Conservation (phyloP, 2,113 vertebrate species). For the Prochilodus magdalenae region DNA sequence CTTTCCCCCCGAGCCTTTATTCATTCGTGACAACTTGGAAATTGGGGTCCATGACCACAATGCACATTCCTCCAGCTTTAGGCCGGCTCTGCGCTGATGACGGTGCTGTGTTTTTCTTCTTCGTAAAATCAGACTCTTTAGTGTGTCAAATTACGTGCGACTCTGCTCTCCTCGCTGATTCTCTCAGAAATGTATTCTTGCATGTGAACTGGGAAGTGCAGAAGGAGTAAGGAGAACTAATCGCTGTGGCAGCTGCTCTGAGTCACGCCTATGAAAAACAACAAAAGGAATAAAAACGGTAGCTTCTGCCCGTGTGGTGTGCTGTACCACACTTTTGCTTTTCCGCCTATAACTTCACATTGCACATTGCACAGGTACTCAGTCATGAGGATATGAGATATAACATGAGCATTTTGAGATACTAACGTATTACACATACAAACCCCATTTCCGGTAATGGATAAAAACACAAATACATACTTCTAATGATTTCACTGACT, state of each 20-base stretch:
- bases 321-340: not conserved
- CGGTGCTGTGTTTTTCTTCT: not conserved
- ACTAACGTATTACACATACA: too few relatives aligned
- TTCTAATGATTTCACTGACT: too few relatives aligned
- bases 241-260: slow-evolving; percentile 11
- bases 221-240: not conserved
- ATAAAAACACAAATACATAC: too few relatives aligned
- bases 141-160: slow-evolving; percentile 54
- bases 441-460: too few relatives aligned
- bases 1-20: slow-evolving; percentile 7
- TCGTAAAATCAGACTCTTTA: slow-evolving; percentile 26
- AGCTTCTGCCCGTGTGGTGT: not conserved
- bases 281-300: not conserved
- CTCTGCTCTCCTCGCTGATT: not conserved
- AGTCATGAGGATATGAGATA: too few relatives aligned
- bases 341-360: not conserved
- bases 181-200: not conserved
- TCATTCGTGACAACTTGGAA: slow-evolving; percentile 31
- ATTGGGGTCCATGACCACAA: slow-evolving; percentile 32
- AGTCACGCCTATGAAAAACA: not conserved
- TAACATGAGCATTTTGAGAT: not conserved
- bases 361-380: too few relatives aligned
- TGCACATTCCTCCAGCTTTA: not conserved
- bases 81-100: not conserved
- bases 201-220: not conserved